phyloP scores from a whole-genome alignment of 2,888 invertebrate species.

The Rhingia rostrata region DNA sequence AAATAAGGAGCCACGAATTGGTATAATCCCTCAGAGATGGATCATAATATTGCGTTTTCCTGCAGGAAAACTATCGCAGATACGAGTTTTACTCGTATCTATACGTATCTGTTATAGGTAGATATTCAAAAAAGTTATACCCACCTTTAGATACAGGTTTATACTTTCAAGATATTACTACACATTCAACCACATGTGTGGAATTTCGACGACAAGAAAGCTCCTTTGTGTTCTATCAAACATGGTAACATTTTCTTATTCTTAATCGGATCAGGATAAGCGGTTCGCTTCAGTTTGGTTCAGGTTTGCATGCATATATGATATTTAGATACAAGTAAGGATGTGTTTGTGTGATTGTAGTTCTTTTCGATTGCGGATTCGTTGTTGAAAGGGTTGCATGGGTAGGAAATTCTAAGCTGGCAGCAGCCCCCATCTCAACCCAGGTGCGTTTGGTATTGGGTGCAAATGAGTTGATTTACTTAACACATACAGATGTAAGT shows the following conservation, averaged over 20 bases:
- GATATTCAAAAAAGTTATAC: conserved; percentile 59
- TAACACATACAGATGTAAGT: conserved; percentile 14
- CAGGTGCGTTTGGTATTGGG: conserved; percentile 34
- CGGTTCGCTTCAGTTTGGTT: conserved; percentile 55
- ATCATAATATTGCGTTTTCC: conserved; percentile 66
- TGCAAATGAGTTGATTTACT: conserved; percentile 61
- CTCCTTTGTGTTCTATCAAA: conserved; percentile 39
- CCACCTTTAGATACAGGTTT: conserved; percentile 39
- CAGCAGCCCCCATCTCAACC: conserved; percentile 14
- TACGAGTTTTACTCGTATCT: not conserved
- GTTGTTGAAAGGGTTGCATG: conserved; percentile 28
- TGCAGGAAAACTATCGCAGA: conserved; percentile 57
- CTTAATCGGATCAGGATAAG: conserved; percentile 76
- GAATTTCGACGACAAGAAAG: conserved; percentile 34
- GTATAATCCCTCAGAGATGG: conserved; percentile 54
- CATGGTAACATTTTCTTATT: conserved; percentile 64
- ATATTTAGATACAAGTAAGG: conserved; percentile 6
- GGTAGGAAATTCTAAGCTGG: conserved; percentile 11
- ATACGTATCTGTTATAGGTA: not conserved
- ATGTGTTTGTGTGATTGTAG: conserved; percentile 18
- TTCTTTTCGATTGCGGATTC: conserved; percentile 28
- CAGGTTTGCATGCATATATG: conserved; percentile 41
- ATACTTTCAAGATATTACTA: conserved; percentile 8
- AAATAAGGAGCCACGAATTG: conserved; percentile 7
- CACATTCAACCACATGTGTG: conserved; percentile 20